phyloP scores from a whole-genome alignment of 2,113 vertebrate genomes.

The Aspidoscelis tigris region DNA sequence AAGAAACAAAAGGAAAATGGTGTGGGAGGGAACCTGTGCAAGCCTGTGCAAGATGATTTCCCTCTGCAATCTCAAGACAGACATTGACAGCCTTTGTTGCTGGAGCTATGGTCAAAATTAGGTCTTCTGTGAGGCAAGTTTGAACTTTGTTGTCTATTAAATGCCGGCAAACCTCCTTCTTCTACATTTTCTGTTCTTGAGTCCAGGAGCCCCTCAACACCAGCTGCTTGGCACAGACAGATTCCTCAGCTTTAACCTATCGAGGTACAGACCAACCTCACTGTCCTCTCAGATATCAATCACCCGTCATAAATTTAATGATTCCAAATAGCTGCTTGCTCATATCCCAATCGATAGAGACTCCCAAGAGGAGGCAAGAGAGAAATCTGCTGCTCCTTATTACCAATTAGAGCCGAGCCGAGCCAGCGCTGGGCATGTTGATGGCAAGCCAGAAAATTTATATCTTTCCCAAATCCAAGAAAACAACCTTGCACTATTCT shows the following conservation, averaged over 20 bases:
- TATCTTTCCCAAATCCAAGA: not conserved
- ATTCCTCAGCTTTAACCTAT: too few relatives aligned
- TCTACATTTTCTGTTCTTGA: not conserved
- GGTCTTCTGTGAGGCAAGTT: not conserved
- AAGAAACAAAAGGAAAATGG: too few relatives aligned
- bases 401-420: not conserved
- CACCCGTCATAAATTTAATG: not conserved
- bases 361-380: slow-evolving; percentile 4
- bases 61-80: not conserved
- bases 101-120: not conserved
- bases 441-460: not conserved
- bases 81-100: not conserved
- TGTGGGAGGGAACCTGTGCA: too few relatives aligned
- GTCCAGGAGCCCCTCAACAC: rapidly evolving
- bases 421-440: not conserved
- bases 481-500: not conserved
- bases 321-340: slow-evolving; percentile 21
- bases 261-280: not conserved
- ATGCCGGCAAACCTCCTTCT: not conserved
- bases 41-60: not conserved
- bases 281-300: not conserved
- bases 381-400: slow-evolving; percentile 17
- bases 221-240: rapidly evolving
- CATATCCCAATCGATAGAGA: slow-evolving; percentile 25
- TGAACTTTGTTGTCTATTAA: not conserved